Evolutionary conservation across 2,888 invertebrate species (phyloP).

Genomic region (Aleiodes alternator): DNA sequence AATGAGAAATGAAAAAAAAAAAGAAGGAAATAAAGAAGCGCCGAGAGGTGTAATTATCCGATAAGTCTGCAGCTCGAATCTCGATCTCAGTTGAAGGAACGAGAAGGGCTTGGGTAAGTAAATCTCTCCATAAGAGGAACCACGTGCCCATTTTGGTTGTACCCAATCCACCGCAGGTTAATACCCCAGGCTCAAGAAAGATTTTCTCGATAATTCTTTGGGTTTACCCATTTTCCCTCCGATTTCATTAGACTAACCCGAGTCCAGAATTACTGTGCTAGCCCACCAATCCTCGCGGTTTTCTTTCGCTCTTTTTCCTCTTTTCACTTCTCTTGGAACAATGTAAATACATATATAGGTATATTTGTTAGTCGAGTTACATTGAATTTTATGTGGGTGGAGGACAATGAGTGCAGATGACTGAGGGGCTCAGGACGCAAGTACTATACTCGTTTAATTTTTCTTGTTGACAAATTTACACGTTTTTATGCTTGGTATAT

Average conservation of each 20-base stretch:
- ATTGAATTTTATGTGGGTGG: too few species aligned
- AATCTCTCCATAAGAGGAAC: constrained; percentile 12
- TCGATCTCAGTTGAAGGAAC: constrained; percentile 27
- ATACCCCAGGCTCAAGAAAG: constrained; percentile 24
- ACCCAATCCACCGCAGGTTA: constrained; percentile 27
- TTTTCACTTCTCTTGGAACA: neutral
- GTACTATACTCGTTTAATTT: constrained; percentile 64
- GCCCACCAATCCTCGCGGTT: neutral
- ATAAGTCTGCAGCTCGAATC: constrained; percentile 34
- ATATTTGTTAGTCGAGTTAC: too few species aligned
- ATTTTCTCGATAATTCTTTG: constrained; percentile 39
- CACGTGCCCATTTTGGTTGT: constrained; percentile 13
- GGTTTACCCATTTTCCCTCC: constrained; percentile 36
- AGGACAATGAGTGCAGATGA: too few species aligned
- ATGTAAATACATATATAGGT: neutral
- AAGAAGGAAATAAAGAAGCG: constrained; percentile 22
- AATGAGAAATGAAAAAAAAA: constrained; percentile 25
- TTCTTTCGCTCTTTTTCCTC: neutral
- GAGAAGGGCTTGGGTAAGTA: constrained; percentile 14
- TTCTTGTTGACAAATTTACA: constrained; percentile 67
- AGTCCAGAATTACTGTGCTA: constrained; percentile 26
- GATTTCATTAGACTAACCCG: constrained; percentile 41
- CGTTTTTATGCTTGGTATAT: too few species aligned
- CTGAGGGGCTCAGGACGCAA: neutral
- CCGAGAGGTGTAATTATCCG: constrained; percentile 40